A percentile compares a stretch with the other conserved stretches of the same genome.
Conservation (phyloP, 2,797 vertebrate genomes). For the Nyctalus aviator region DNA sequence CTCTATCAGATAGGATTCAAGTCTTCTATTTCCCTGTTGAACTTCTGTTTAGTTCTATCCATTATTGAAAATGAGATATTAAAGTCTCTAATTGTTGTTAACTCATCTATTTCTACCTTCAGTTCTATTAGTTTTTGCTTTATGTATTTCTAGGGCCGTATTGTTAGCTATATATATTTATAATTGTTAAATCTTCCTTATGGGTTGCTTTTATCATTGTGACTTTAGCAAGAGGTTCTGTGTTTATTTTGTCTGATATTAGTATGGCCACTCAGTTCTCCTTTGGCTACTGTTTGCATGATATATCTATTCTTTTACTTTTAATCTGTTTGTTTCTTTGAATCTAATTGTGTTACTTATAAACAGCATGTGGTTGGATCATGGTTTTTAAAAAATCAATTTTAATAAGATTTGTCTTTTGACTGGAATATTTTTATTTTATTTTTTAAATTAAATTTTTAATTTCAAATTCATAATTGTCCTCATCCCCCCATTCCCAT, state of each 20-base stretch:
- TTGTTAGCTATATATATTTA: background rate
- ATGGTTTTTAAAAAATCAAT: background rate
- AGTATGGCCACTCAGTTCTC: background rate
- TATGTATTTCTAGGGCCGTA: background rate
- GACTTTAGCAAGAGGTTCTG: background rate
- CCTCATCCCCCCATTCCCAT: too few relatives aligned
- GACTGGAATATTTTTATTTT: background rate
- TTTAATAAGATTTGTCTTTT: background rate
- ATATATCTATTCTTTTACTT: conserved; percentile 19
- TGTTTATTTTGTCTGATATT: conserved; percentile 44
- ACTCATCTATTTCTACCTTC: background rate
- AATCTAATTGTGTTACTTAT: conserved; percentile 38
- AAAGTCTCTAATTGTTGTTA: background rate
- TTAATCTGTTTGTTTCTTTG: conserved; percentile 20
- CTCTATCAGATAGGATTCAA: background rate
- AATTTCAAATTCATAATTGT: too few relatives aligned
- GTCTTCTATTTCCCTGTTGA: background rate
- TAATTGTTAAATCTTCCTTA: background rate
- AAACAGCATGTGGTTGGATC: conserved; percentile 23
- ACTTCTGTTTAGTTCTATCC: conserved; percentile 7
- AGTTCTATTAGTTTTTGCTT: conserved; percentile 44
- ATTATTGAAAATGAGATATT: background rate
- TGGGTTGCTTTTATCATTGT: background rate
- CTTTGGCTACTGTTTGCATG: conserved; percentile 12
- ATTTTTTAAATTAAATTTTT: too few relatives aligned